phyloP scores from a whole-genome alignment of 2,113 vertebrate genomes.

The Eptesicus fuscus region DNA sequence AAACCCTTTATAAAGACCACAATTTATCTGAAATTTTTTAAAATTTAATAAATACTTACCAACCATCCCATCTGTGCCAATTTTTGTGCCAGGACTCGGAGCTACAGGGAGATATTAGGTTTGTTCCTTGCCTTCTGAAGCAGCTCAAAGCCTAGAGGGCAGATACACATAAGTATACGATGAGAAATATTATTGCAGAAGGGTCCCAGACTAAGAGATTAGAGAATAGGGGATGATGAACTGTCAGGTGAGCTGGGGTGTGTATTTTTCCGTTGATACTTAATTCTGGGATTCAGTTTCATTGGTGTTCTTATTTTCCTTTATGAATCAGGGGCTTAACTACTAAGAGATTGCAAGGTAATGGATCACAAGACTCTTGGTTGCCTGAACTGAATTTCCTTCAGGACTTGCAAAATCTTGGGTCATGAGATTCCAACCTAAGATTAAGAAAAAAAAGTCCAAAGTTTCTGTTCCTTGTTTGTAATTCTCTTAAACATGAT shows the following conservation, averaged over 20 bases:
- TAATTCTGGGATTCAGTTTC: not conserved
- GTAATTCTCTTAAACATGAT: slow-evolving; percentile 71
- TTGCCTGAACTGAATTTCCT: slow-evolving; percentile 77
- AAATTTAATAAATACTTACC: not conserved
- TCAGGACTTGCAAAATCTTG: slow-evolving; percentile 83
- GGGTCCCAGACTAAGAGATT: not conserved
- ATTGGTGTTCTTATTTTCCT: slow-evolving; percentile 45
- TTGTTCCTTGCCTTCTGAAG: not conserved
- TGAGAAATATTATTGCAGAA: not conserved
- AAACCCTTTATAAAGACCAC: not conserved
- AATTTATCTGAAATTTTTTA: not conserved
- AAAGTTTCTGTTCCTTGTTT: slow-evolving; percentile 87
- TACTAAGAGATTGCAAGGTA: slow-evolving; percentile 55
- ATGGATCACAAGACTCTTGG: slow-evolving; percentile 82
- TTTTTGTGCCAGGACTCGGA: not conserved
- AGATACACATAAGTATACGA: not conserved
- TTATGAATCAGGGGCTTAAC: slow-evolving; percentile 77
- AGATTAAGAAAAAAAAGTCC: slow-evolving; percentile 73
- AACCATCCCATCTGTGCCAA: not conserved
- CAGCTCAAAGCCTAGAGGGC: not conserved
- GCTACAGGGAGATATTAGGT: not conserved
- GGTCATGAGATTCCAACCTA: slow-evolving; percentile 83
- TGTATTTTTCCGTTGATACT: not conserved
- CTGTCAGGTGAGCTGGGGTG: not conserved
- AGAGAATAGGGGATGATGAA: not conserved